A percentile compares a stretch with the other conserved stretches of the same genome.
Conservation (phyloP, 1,140 invertebrate species). For the Ceratosolen solmsi region DNA sequence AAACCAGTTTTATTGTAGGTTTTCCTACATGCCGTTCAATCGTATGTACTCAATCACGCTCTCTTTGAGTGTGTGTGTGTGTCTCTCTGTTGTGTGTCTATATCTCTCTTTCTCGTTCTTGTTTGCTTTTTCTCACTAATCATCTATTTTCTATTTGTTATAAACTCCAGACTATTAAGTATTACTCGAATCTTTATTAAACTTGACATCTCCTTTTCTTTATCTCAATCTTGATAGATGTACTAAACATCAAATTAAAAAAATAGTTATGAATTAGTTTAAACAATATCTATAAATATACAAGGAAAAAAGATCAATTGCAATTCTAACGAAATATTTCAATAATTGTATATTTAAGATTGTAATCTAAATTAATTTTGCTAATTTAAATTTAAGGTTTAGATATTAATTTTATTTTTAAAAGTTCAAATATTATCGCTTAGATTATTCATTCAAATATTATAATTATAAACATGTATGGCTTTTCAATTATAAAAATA, state of each 20-base stretch:
- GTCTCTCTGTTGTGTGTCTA: neutral
- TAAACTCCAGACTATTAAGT: neutral
- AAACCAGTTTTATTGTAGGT: slow-evolving; percentile 39
- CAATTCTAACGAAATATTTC: no score
- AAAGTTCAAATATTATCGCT: no score
- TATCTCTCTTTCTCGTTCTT: neutral
- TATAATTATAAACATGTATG: no score
- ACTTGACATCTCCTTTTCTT: neutral
- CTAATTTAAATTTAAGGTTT: no score
- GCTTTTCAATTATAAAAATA: no score
- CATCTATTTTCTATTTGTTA: neutral
- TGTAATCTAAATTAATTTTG: no score
- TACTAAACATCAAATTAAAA: neutral
- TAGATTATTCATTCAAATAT: no score
- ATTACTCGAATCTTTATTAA: neutral
- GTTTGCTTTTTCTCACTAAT: neutral
- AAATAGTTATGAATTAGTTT: neutral
- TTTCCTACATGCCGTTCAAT: slow-evolving; percentile 1
- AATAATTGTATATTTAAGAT: no score
- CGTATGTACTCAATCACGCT: neutral
- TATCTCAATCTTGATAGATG: neutral
- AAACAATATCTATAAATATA: no score
- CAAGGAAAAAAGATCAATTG: no score
- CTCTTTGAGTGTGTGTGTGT: neutral
- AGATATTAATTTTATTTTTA: no score